Percentiles rank a stretch among this genome's conserved stretches.
phyloP scores from a whole-genome alignment of 2,113 vertebrate genomes.

The Nothobranchius furzeri region DNA sequence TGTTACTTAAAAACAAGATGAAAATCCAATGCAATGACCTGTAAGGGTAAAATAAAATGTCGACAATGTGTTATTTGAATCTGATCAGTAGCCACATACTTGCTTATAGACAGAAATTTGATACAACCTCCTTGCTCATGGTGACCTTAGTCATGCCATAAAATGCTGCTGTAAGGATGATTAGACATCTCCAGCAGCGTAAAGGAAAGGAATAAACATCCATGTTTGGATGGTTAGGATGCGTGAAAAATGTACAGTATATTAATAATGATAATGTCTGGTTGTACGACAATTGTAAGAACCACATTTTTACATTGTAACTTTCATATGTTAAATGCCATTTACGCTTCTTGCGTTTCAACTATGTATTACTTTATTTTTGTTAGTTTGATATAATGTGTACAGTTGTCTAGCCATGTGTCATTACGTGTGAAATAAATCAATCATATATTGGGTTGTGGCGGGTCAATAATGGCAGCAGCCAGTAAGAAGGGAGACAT shows the following conservation, averaged over 20 bases:
- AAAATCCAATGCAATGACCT: constrained; percentile 62
- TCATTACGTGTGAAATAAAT: constrained; percentile 81
- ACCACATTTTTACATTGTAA: constrained; percentile 80
- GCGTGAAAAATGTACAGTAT: constrained; percentile 79
- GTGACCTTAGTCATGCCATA: constrained; percentile 73
- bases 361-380: constrained; percentile 79
- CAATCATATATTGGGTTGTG: constrained; percentile 78
- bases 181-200: constrained; percentile 64
- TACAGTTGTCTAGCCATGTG: constrained; percentile 82
- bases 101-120: constrained; percentile 75
- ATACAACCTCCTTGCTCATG: constrained; percentile 72
- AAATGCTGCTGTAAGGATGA: constrained; percentile 70
- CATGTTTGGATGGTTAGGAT: constrained; percentile 69
- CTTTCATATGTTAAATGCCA: constrained; percentile 81
- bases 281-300: constrained; percentile 81
- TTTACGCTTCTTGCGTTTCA: constrained; percentile 78
- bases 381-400: constrained; percentile 82
- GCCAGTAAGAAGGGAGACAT: constrained; percentile 53
- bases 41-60: constrained; percentile 66
- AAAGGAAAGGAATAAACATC: constrained; percentile 69
- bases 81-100: constrained; percentile 75
- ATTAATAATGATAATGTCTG: constrained; percentile 80
- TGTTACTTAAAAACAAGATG: constrained; percentile 61
- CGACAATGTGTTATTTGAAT: constrained; percentile 76
- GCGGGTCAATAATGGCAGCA: constrained; percentile 68